Conservation (phyloP, 2,888 invertebrate genomes). For the Ectemnius continuus region DNA sequence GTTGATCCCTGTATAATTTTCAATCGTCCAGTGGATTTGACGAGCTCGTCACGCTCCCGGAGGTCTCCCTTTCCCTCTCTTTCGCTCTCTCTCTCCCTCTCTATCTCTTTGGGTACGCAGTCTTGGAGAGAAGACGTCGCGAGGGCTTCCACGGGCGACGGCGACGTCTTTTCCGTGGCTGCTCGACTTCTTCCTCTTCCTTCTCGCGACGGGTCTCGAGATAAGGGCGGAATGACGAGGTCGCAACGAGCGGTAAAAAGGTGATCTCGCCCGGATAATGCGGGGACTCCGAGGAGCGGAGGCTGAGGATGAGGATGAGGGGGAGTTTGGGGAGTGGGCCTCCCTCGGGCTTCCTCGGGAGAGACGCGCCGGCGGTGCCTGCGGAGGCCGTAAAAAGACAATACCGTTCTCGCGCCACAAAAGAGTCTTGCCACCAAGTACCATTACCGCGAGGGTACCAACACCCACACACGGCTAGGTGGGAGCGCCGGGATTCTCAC, state of each 20-base stretch:
- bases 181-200: slow-evolving; percentile 29
- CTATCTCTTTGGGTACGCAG: no score
- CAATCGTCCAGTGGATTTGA: slow-evolving; percentile 77
- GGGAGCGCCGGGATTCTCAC: slow-evolving; percentile 3
- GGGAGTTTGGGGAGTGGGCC: slow-evolving; percentile 44
- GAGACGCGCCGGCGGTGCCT: slow-evolving; percentile 60
- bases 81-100: background rate
- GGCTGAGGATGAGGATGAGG: slow-evolving; percentile 19
- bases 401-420: slow-evolving; percentile 70
- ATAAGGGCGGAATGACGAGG: slow-evolving; percentile 77
- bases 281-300: slow-evolving; percentile 52
- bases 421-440: slow-evolving; percentile 64
- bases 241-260: slow-evolving; percentile 78
- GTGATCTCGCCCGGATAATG: slow-evolving; percentile 75
- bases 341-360: slow-evolving; percentile 60
- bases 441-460: slow-evolving; percentile 49
- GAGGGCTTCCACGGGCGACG: background rate
- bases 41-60: slow-evolving; percentile 74
- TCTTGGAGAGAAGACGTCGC: no score
- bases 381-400: slow-evolving; percentile 75
- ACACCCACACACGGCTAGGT: slow-evolving; percentile 20
- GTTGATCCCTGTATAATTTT: slow-evolving; percentile 78
- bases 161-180: slow-evolving; percentile 6
- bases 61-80: slow-evolving; percentile 34
- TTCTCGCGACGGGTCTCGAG: slow-evolving; percentile 65